Evolutionary conservation across 2,113 vertebrate species (phyloP), one percentile per base, ranked within the genome.

Genomic region (Passer montanus): DNA sequence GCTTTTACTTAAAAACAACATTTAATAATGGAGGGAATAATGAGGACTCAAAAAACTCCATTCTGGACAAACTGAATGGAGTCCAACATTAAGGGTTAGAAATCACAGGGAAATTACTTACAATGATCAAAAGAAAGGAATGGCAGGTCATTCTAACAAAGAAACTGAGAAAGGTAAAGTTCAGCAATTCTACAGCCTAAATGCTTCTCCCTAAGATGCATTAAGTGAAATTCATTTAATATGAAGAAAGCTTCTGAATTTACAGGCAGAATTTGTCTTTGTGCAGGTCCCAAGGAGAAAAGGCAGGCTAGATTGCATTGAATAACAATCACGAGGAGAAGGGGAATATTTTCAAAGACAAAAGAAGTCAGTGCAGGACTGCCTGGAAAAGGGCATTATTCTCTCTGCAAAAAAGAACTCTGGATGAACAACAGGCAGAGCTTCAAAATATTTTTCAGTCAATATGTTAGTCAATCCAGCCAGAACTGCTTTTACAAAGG

Each of bases 191-290:
- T 6, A 21, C 5, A 2, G 68, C 59, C 84, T 72, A 94, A 95
- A 93, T 55, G 52, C 50, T 87, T 79, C 43, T 47, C 56, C 49
- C 44, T 77, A 80, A 77, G 69, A 93, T 52, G 37, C 49, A 58
- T 62, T 82, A 80, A 52, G 66, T 47, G 56, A 87, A 87, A 92
- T 55, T 69, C 24, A 84, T 79, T 85, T 60, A 72, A 63, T 56
- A 81, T 26, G 49, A 95, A 84, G 72, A 89, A 91, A 94, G 59
- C 46, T 76, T 80, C 68, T 68, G 64, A 88, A 91, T 86, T 92
- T 73, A 82, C 28, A 31, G 81, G 86, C 49, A 95, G 89, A 64
- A 91, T 95, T 90, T 97, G 80, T 87, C 89, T 96, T 87, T 94
- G 81, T 90, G 75, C 43, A 82, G 85, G 75, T 85, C 81, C 58